These are phyloP conservation scores for Lemur catta DNA, from an alignment of 2,797 vertebrate genomes.

Conservation along the genomic window DNA sequence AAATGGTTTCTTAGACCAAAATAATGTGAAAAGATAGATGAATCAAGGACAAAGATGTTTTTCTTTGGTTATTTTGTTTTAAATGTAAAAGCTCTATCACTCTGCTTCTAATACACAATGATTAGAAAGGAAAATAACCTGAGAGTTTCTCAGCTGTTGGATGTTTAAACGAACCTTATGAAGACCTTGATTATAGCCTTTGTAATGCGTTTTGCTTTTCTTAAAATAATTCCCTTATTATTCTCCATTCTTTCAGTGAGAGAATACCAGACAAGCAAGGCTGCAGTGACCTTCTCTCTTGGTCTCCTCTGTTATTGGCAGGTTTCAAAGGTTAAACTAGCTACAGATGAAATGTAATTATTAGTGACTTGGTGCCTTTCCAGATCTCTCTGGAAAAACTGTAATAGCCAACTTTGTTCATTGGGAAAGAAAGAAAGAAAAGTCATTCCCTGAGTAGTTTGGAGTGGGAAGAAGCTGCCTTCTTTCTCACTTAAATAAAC, in stretches of 20 bases:
- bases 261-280: slow-evolving; percentile 75
- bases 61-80: slow-evolving; percentile 46
- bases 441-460: slow-evolving; percentile 77
- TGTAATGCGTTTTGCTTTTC: slow-evolving; percentile 61
- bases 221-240: slow-evolving; percentile 65
- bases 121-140: slow-evolving; percentile 45
- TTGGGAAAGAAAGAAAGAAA: slow-evolving; percentile 75
- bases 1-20: slow-evolving; percentile 52
- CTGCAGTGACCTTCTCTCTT: slow-evolving; percentile 80
- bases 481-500: slow-evolving; percentile 77
- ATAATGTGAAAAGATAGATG: slow-evolving; percentile 40
- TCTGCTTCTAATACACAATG: not conserved
- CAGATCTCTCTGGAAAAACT: slow-evolving; percentile 76
- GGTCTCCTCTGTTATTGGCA: slow-evolving; percentile 78
- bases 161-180: not conserved
- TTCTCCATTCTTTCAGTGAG: slow-evolving; percentile 79
- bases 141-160: slow-evolving; percentile 8
- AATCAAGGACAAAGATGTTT: slow-evolving; percentile 44
- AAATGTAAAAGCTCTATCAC: not conserved
- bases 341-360: slow-evolving; percentile 81
- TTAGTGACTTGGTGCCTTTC: slow-evolving; percentile 78
- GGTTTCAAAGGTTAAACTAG: slow-evolving; percentile 87
- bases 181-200: slow-evolving; percentile 9
- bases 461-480: slow-evolving; percentile 71
- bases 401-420: slow-evolving; percentile 73